A percentile compares a stretch with the other conserved stretches of the same genome.
Evolutionary conservation across 37 sponge, comb jelly and placozoan species (phyloP).

Genomic region (Oopsacas minuta): DNA sequence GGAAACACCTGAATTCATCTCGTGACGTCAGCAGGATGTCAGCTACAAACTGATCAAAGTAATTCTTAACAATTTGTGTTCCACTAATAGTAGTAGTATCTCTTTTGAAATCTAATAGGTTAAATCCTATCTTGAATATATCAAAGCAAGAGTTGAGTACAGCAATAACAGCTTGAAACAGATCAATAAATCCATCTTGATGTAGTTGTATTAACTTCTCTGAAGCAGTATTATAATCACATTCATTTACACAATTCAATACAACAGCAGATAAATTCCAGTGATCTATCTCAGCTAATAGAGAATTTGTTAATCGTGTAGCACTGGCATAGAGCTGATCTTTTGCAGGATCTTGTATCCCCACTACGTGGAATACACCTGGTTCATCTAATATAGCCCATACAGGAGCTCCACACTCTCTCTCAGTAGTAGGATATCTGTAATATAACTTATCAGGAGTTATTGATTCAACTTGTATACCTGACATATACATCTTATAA

Average conservation of each 20-base stretch:
- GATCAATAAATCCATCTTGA: neutral
- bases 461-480: neutral
- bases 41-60: neutral
- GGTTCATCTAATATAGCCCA: neutral
- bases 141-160: neutral
- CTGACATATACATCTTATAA: neutral
- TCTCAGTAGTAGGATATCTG: neutral
- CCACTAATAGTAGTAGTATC: neutral
- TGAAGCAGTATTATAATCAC: neutral
- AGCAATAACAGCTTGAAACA: neutral
- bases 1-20: neutral
- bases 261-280: neutral
- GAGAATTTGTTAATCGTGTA: neutral
- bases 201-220: neutral
- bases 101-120: neutral
- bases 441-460: neutral
- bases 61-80: neutral
- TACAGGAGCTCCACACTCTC: neutral
- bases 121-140: neutral
- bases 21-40: neutral
- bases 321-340: neutral
- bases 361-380: neutral
- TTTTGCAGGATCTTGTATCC: neutral
- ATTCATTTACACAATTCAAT: neutral
- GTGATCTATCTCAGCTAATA: neutral